These are phyloP conservation scores for Sardinella longiceps DNA, from an alignment of 2,797 vertebrate genomes.

Conservation along the genomic window DNA sequence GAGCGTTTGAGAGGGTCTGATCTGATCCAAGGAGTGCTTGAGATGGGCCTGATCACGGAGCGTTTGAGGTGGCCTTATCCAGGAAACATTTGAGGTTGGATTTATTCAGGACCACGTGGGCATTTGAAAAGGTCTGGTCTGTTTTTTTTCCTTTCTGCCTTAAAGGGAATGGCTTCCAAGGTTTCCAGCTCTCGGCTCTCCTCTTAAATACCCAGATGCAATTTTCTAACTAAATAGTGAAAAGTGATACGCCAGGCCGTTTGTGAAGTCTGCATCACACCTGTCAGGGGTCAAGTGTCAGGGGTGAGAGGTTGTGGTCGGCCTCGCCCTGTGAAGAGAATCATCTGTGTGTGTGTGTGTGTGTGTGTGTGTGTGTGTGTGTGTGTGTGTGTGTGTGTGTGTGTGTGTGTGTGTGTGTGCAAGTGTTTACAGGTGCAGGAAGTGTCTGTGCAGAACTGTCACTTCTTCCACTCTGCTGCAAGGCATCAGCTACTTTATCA, in stretches of 20 bases:
- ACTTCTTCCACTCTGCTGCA: not conserved
- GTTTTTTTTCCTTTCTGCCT: not conserved
- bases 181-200: not conserved
- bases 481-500: not conserved
- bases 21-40: not conserved
- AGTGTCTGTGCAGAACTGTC: not conserved
- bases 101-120: not conserved
- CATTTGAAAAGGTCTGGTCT: not conserved
- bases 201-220: not conserved
- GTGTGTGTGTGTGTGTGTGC: not conserved
- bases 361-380: too few relatives aligned
- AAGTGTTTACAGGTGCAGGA: not conserved
- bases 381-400: too few relatives aligned
- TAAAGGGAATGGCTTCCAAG: not conserved
- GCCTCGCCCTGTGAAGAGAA: constrained; percentile 23
- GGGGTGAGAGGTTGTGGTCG: constrained; percentile 51
- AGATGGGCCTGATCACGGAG: not conserved
- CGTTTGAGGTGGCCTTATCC: not conserved
- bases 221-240: not conserved
- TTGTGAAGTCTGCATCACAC: constrained; percentile 47
- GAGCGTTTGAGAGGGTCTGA: not conserved
- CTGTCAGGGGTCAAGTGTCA: constrained; percentile 47
- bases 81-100: not conserved
- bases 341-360: constrained; percentile 8
- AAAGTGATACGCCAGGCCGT: constrained; percentile 24